Percentiles rank a stretch among this genome's conserved stretches.
Evolutionary conservation across 2,113 vertebrate genomes (phyloP).

Genomic region (Limnothrissa miodon): DNA sequence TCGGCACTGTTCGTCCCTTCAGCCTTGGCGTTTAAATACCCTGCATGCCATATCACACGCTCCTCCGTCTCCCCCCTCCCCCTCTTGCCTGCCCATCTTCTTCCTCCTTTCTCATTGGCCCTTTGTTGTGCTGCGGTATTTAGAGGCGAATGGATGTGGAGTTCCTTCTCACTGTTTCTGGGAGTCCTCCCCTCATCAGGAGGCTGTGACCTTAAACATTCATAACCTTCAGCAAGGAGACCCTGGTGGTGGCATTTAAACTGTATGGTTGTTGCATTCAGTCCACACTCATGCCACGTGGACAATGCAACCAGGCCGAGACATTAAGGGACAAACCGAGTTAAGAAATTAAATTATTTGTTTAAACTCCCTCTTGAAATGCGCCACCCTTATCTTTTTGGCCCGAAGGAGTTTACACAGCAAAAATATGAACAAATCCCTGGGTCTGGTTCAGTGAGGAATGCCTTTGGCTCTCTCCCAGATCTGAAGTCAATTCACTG

Average conservation of each 20-base stretch:
- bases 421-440: neutral
- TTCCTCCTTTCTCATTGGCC: slow-evolving; percentile 65
- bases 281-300: neutral
- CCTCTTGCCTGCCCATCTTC: slow-evolving; percentile 62
- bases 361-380: neutral
- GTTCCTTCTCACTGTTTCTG: slow-evolving; percentile 60
- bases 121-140: slow-evolving; percentile 71
- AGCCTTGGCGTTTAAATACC: slow-evolving; percentile 82
- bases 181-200: slow-evolving; percentile 63
- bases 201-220: neutral
- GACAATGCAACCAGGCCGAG: neutral
- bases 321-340: neutral
- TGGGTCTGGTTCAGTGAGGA: neutral
- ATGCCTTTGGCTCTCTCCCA: neutral
- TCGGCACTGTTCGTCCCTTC: slow-evolving; percentile 69
- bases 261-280: neutral
- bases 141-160: slow-evolving; percentile 59
- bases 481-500: neutral
- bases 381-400: neutral
- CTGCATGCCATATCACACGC: slow-evolving; percentile 71
- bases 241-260: neutral
- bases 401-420: neutral
- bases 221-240: neutral
- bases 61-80: slow-evolving; percentile 49
- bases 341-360: neutral